Conservation (phyloP, 2,888 invertebrate species). For the Sepioteuthis lessoniana region DNA sequence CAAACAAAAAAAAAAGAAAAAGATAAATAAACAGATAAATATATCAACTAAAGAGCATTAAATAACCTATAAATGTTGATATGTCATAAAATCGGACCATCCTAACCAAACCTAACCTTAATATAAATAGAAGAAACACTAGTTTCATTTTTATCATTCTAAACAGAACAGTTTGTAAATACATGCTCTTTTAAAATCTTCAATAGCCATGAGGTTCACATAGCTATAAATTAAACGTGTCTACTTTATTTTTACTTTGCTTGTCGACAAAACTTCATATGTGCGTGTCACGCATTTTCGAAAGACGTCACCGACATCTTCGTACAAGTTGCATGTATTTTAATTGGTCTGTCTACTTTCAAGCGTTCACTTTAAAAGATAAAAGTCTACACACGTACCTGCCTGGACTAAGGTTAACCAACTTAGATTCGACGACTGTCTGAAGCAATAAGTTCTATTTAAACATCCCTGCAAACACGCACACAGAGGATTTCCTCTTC, state of each 20-base stretch:
- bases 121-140: no score
- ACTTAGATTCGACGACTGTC: neutral
- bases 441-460: constrained; percentile 33
- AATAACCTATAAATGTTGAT: no score
- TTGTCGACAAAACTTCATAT: neutral
- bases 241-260: neutral
- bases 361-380: neutral
- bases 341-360: constrained; percentile 1
- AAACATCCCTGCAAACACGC: neutral
- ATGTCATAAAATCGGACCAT: no score
- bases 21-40: no score
- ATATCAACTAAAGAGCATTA: no score
- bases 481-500: neutral
- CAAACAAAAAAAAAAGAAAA: no score
- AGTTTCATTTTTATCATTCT: no score
- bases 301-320: neutral
- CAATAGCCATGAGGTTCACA: neutral
- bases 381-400: neutral
- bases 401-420: neutral
- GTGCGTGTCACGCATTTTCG: neutral
- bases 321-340: neutral
- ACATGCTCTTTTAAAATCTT: no score
- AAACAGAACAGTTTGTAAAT: no score
- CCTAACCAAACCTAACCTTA: no score
- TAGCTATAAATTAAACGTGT: neutral